These are phyloP conservation scores for Steinernema feltiae DNA, from an alignment of 1,140 invertebrate genomes.

Conservation along the genomic window DNA sequence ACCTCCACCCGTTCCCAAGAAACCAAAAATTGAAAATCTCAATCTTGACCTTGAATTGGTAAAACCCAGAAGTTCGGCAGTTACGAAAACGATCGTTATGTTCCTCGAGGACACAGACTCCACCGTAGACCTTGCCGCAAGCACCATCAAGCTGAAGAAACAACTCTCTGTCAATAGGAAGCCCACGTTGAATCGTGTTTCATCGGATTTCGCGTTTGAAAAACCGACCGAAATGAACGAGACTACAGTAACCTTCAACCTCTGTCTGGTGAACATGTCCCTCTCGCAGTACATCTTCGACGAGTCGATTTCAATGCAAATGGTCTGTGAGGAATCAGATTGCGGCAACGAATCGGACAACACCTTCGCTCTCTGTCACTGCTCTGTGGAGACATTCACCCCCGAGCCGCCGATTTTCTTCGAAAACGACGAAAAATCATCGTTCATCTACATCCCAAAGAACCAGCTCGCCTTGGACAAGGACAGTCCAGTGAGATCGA, in stretches of 20 bases:
- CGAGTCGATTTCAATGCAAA: constrained; percentile 38
- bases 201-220: background rate
- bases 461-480: background rate
- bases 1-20: constrained; percentile 4
- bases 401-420: constrained; percentile 8
- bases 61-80: background rate
- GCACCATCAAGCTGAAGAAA: constrained; percentile 20
- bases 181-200: background rate
- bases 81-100: constrained; percentile 22
- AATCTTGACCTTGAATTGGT: background rate
- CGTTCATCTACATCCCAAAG: constrained; percentile 18
- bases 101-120: constrained; percentile 20
- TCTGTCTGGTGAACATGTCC: background rate
- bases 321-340: constrained; percentile 49
- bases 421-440: constrained; percentile 17
- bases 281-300: constrained; percentile 29
- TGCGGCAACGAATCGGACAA: constrained; percentile 39
- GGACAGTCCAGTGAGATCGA: background rate
- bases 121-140: background rate
- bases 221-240: background rate
- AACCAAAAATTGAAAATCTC: background rate
- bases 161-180: background rate
- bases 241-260: background rate
- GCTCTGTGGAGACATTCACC: background rate
- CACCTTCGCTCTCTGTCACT: background rate